phyloP scores from a whole-genome alignment of 2,888 invertebrate species.

The Bruchidius siliquastri region DNA sequence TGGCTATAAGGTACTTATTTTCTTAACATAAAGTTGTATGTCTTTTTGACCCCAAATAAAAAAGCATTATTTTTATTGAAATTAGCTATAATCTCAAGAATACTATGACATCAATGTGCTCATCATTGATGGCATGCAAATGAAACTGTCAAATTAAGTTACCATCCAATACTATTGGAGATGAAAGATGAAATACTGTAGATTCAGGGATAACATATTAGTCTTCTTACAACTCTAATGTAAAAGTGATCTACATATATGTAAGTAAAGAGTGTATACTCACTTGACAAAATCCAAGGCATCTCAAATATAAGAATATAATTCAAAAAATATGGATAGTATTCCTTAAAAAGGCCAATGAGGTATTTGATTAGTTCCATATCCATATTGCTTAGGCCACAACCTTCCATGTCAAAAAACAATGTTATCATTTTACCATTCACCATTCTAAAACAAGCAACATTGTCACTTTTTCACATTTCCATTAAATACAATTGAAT shows the following conservation, averaged over 20 bases:
- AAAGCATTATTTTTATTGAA: too few relatives aligned
- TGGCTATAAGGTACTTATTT: too few relatives aligned
- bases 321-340: conserved; percentile 83
- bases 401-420: conserved; percentile 87
- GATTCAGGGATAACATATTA: neutral
- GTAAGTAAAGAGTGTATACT: conserved; percentile 33
- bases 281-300: conserved; percentile 89
- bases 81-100: too few relatives aligned
- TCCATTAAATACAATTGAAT: neutral
- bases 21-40: too few relatives aligned
- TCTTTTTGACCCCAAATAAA: too few relatives aligned
- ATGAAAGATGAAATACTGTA: too few relatives aligned
- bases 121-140: too few relatives aligned
- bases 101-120: too few relatives aligned
- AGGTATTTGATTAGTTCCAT: conserved; percentile 87
- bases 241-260: too few relatives aligned
- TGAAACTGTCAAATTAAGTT: too few relatives aligned
- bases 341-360: conserved; percentile 79
- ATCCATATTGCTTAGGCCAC: conserved; percentile 84
- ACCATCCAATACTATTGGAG: too few relatives aligned
- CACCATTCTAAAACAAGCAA: conserved; percentile 54
- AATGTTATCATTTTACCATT: conserved; percentile 74
- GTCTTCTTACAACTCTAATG: too few relatives aligned
- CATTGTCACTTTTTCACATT: neutral
- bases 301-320: conserved; percentile 89